Evolutionary conservation across 2,888 invertebrate genomes (phyloP).

Genomic region (Brachyptera putata): DNA sequence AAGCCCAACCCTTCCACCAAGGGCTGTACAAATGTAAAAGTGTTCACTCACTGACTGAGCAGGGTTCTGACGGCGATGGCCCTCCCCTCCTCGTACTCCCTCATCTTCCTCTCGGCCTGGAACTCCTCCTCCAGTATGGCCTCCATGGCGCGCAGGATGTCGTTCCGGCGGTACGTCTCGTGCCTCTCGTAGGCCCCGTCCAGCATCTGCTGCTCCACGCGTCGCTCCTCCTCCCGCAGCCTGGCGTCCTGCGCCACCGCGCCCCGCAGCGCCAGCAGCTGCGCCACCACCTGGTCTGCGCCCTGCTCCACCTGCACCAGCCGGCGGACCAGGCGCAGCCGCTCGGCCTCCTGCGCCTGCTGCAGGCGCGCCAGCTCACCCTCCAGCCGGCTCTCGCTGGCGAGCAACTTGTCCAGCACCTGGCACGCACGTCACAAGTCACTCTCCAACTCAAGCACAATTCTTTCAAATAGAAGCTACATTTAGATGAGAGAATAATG

Average conservation of each 20-base stretch:
- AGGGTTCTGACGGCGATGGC: conserved; percentile 55
- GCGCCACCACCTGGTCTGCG: conserved; percentile 61
- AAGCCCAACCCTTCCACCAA: no score
- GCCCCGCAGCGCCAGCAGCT: conserved; percentile 58
- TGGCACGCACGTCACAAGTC: no score
- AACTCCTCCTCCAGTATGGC: conserved; percentile 63
- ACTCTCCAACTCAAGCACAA: no score
- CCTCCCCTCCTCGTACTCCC: conserved; percentile 57
- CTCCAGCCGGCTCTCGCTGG: conserved; percentile 51
- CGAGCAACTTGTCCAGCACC: background rate
- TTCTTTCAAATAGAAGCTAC: no score
- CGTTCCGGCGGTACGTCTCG: conserved; percentile 56
- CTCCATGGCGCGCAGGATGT: conserved; percentile 67
- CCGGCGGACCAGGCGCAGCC: conserved; percentile 55
- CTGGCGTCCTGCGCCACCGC: conserved; percentile 42
- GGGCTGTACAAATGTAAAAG: no score
- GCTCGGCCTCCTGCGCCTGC: conserved; percentile 59
- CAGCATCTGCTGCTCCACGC: conserved; percentile 62
- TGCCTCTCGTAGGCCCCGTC: conserved; percentile 47
- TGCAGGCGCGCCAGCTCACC: conserved; percentile 64
- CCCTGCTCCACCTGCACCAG: conserved; percentile 61
- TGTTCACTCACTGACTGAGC: conserved; percentile 60
- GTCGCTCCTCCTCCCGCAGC: conserved; percentile 57
- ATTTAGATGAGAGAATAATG: no score
- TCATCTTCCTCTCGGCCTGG: conserved; percentile 54